Conservation (phyloP, 2,888 invertebrate species). For the Drosophila rubida region DNA sequence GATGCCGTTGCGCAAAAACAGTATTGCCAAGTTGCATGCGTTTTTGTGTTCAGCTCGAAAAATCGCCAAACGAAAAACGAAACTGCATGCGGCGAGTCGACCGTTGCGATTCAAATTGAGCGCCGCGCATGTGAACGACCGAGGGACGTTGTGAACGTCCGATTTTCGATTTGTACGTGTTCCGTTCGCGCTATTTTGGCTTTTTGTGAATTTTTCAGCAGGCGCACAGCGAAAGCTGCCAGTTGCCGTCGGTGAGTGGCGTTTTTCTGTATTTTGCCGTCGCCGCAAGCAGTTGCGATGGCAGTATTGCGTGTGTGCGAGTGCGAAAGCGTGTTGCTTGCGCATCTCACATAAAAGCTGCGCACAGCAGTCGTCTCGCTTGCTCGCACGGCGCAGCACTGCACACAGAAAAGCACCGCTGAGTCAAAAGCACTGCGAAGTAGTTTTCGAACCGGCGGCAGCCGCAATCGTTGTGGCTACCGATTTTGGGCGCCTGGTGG, state of each 20-base stretch:
- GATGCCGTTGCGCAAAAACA: constrained; percentile 30
- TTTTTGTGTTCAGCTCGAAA: constrained; percentile 17
- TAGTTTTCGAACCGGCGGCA: constrained; percentile 6
- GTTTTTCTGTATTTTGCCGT: constrained; percentile 29
- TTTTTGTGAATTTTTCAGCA: constrained; percentile 78
- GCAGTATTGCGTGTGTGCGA: constrained; percentile 22
- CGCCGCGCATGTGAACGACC: constrained; percentile 52
- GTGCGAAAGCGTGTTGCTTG: constrained; percentile 19
- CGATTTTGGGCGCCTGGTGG: constrained; percentile 78
- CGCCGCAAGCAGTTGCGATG: not conserved
- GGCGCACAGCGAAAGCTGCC: constrained; percentile 58
- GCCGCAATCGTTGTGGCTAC: not conserved
- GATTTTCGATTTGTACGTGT: constrained; percentile 67
- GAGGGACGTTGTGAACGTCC: constrained; percentile 62
- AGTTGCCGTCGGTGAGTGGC: constrained; percentile 6
- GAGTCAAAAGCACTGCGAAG: constrained; percentile 62
- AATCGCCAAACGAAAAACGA: not conserved
- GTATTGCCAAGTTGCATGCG: constrained; percentile 29
- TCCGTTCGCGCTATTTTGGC: constrained; percentile 79
- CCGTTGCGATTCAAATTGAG: constrained; percentile 46
- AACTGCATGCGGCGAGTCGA: not conserved
- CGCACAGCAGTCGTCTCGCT: constrained; percentile 45
- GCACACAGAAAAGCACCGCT: constrained; percentile 12
- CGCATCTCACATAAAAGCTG: constrained; percentile 36
- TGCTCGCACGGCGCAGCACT: constrained; percentile 4